These are phyloP conservation scores for Synergus umbraculus DNA, from an alignment of 2,888 invertebrate species.

Conservation along the genomic window DNA sequence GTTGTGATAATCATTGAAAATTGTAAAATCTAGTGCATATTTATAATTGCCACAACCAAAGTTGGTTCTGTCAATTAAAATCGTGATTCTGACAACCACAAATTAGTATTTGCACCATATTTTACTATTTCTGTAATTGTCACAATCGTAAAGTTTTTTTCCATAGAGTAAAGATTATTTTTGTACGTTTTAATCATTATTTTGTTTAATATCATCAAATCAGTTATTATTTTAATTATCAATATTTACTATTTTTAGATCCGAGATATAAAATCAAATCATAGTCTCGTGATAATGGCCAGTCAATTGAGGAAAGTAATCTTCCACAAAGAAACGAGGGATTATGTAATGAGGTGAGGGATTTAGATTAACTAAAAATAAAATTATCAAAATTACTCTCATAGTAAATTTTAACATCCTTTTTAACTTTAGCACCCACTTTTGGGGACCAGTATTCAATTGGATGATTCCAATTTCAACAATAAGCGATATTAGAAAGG, in stretches of 20 bases:
- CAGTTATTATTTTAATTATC: too few relatives aligned
- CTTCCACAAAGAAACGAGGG: constrained; percentile 61
- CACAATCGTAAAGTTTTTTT: too few relatives aligned
- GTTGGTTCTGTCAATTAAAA: too few relatives aligned
- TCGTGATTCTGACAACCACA: too few relatives aligned
- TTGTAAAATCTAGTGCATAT: too few relatives aligned
- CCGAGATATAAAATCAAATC: neutral
- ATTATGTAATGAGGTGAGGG: constrained; percentile 68
- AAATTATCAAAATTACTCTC: neutral
- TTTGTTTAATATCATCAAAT: too few relatives aligned
- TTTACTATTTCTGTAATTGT: too few relatives aligned
- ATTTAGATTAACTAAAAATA: constrained; percentile 13
- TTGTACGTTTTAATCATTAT: too few relatives aligned
- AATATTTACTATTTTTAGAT: neutral
- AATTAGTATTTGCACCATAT: too few relatives aligned
- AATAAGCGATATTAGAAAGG: constrained; percentile 91
- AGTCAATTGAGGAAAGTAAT: constrained; percentile 53
- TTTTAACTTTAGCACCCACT: constrained; percentile 87
- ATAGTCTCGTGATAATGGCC: constrained; percentile 47
- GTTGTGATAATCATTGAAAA: too few relatives aligned
- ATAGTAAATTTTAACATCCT: constrained; percentile 36
- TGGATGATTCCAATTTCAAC: constrained; percentile 99
- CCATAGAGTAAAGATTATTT: too few relatives aligned
- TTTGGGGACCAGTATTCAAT: constrained; percentile 98
- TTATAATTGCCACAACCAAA: too few relatives aligned